A percentile compares a stretch with the other conserved stretches of the same genome.
These are phyloP conservation scores for Caenorhabditis wallacei DNA, from an alignment of 2,888 invertebrate species.

Conservation along the genomic window DNA sequence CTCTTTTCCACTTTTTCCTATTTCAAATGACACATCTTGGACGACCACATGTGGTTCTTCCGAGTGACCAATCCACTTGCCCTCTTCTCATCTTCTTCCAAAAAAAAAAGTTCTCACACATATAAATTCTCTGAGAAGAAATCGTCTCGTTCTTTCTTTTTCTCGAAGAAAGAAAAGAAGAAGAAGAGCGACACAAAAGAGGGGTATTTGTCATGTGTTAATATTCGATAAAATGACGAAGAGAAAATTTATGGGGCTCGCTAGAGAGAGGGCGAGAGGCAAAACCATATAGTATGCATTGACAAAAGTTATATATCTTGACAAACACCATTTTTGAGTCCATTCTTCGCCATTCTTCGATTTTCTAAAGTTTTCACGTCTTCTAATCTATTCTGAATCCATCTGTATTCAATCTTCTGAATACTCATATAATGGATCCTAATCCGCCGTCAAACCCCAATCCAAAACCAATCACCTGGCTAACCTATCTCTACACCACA, in stretches of 20 bases:
- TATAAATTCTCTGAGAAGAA: not conserved
- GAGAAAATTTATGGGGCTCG: slow-evolving; percentile 31
- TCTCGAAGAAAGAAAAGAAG: not conserved
- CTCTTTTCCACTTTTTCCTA: not conserved
- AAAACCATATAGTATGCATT: slow-evolving; percentile 46
- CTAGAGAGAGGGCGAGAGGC: not conserved
- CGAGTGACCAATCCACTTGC: slow-evolving; percentile 14
- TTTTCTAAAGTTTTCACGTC: not conserved
- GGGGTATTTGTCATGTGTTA: slow-evolving; percentile 24
- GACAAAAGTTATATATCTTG: slow-evolving; percentile 53
- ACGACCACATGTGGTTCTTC: not conserved
- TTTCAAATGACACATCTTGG: not conserved
- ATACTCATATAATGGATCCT: not conserved
- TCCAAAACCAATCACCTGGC: slow-evolving; percentile 36
- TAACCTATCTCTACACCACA: slow-evolving; percentile 47
- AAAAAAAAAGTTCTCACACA: slow-evolving; percentile 7
- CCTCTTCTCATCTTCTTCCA: not conserved
- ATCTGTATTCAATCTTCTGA: too few species aligned
- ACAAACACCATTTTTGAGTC: slow-evolving; percentile 26
- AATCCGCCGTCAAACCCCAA: not conserved
- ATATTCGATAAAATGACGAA: slow-evolving; percentile 34
- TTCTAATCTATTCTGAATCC: slow-evolving; percentile 12
- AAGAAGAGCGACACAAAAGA: not conserved
- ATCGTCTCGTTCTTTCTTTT: not conserved
- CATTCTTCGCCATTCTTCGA: not conserved